A percentile compares a stretch with the other conserved stretches of the same genome.
Evolutionary conservation across 2,888 invertebrate genomes (phyloP).

Genomic region (Chaitophorus viminalis): DNA sequence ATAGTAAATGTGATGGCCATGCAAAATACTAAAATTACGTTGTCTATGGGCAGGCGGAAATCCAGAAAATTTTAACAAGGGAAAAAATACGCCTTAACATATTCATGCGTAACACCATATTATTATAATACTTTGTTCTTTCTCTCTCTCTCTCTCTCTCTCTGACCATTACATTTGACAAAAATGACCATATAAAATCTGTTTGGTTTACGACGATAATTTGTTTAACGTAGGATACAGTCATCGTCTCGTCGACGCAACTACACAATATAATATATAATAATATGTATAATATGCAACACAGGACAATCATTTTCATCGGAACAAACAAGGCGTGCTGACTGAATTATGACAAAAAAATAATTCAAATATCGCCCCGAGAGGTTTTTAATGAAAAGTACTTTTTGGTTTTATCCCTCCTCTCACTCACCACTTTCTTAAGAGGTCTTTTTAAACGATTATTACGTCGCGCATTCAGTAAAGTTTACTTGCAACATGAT

Average conservation of each 20-base stretch:
- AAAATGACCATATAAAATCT: neutral
- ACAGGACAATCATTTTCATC: no score
- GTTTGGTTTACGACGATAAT: neutral
- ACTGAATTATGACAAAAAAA: neutral
- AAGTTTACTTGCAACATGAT: constrained; percentile 21
- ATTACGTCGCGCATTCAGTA: neutral
- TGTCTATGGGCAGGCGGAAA: no score
- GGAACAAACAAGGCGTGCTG: neutral
- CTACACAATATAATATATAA: neutral
- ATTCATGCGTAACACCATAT: no score
- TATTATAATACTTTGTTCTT: no score
- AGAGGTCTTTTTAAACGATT: constrained; percentile 3
- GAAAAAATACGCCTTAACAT: no score
- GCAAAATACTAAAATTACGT: no score
- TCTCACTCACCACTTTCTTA: neutral
- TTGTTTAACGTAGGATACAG: neutral
- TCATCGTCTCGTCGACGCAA: neutral
- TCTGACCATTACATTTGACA: neutral
- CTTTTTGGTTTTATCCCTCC: neutral
- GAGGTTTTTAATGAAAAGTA: constrained; percentile 15
- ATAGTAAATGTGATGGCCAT: no score
- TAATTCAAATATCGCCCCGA: neutral
- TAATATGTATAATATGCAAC: neutral
- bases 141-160: neutral
- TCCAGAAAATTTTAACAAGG: no score